Evolutionary conservation across 2,888 invertebrate species (phyloP), one percentile per base, ranked within the genome.

Genomic region (Phaedon cochleariae): DNA sequence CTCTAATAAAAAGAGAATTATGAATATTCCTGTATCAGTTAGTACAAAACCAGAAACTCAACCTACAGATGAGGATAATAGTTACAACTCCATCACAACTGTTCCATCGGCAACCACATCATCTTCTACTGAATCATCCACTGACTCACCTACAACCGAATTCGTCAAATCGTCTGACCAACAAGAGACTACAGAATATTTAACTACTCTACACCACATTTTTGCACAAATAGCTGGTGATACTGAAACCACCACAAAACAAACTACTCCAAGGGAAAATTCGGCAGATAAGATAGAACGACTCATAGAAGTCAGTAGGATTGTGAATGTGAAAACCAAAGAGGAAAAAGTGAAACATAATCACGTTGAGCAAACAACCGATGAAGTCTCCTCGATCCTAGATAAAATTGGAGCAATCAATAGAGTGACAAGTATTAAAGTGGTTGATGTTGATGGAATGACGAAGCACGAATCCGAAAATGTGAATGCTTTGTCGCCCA

Each of bases 351-450:
- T 87, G 55, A 86, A 87, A 18, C 85, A 86, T 1, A 84, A 86
- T 20, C 37, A 65, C 6, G 52, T 72, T 10, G 74, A 74, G 41
- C 85, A 87, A 53, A 82, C 87, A 1, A 85, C 85, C 76, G 82
- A 88, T n/a, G 89, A 89, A 77, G 86, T 86, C 68, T 84, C 87
- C 76, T 89, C 90, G 0, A 86, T 86, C 15, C 76, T 89, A 1
- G 88, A 90, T 74, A 89, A 89, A 83, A 87, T 91, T 67, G 91
- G 91, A 49, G 90, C 89, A 81, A 89, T 92, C 0, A 91, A 89
- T 78, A 86, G 91, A 71, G 88, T 87, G 34, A 90, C 89, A 71
- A 85, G 88, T 18, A 90, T 92, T 15, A 90, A 91, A 80, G 85
- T 90, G 58, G 87, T 91, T 2, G 90, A 89, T 81, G 87, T 87